Base-by-base conservation (phyloP, 2,113 vertebrate genomes). In the Otocyon megalotis region DNA sequence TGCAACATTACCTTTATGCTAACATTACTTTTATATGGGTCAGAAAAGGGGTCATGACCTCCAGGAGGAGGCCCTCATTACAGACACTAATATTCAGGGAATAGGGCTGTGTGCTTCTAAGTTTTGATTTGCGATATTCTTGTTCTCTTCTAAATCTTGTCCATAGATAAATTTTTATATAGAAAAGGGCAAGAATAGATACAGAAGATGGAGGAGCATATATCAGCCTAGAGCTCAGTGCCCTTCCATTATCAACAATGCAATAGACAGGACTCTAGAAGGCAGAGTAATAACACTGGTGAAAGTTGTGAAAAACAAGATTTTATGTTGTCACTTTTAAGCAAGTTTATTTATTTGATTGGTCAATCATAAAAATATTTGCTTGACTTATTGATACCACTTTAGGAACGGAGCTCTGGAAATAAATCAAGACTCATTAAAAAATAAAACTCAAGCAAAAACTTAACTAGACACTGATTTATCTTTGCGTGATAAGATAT, bases 311-410 rank as follows among this genome's bases (percentile, higher is more conserved):
- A 90, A 63, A 91, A 53, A 84, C 3, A 28, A 22, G 50, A 48
- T 50, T 65, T 88, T 88, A 53, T 37, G 28, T 48, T 90, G 9
- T 56, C 56, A 67, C 86, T 90, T 97, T 93, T n/a, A 90, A 76
- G 30, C 24, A 81, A 28, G 63, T 80, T 80, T 74, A 71, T 43
- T 88, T 76, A 92, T 85, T 85, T 95, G 28, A 86, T 56, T 90
- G 76, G 37, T 86, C 67, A 63, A 58, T 10, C 77, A 28, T 83
- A 91, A 83, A 91, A 83, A 91, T 83, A 88, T 88, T 37, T 97
- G n/a, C 10, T 89, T 85, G 71, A 81, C 8, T 95, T 60, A 87
- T 13, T 48, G 32, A 22, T 74, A 50, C 20, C 32, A 87, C 43
- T 97, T 91, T 88, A 71, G 76, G 17, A 97, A 91, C 20, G 24